Percentiles rank a stretch among this genome's conserved stretches.
Evolutionary conservation across 2,888 invertebrate genomes (phyloP).

Genomic region (Zelleria hepariella): DNA sequence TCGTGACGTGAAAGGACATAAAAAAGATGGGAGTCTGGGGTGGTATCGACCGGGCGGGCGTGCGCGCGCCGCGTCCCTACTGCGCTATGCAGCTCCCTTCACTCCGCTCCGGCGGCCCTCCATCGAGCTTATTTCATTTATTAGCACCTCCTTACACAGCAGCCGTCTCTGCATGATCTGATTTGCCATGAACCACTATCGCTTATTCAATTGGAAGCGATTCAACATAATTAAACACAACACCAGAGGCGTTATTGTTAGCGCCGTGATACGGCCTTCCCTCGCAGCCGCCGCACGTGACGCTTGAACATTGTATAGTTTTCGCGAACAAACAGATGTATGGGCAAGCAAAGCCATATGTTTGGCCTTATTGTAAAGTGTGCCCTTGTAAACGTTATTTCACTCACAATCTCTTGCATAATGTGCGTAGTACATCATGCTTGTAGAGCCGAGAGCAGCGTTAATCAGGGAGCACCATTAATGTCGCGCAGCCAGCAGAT

Average conservation of each 20-base stretch:
- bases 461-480: neutral
- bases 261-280: conserved; percentile 13
- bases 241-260: conserved; percentile 8
- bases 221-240: conserved; percentile 13
- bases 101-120: neutral
- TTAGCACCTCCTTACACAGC: neutral
- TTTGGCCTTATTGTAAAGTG: conserved; percentile 26
- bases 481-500: conserved; percentile 2
- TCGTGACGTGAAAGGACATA: conserved; percentile 62
- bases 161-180: neutral
- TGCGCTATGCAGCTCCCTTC: conserved; percentile 7
- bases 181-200: neutral
- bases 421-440: neutral
- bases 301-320: conserved; percentile 10
- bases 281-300: conserved; percentile 3
- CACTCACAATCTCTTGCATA: neutral
- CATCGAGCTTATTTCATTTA: neutral
- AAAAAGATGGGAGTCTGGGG: conserved; percentile 68
- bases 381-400: conserved; percentile 27
- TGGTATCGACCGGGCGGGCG: conserved; percentile 56
- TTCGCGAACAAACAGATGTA: conserved; percentile 43
- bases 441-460: neutral
- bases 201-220: conserved; percentile 13
- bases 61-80: conserved; percentile 45
- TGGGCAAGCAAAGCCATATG: conserved; percentile 34